Conservation (phyloP, 1,140 invertebrate genomes). For the Leptopilina boulardi region DNA sequence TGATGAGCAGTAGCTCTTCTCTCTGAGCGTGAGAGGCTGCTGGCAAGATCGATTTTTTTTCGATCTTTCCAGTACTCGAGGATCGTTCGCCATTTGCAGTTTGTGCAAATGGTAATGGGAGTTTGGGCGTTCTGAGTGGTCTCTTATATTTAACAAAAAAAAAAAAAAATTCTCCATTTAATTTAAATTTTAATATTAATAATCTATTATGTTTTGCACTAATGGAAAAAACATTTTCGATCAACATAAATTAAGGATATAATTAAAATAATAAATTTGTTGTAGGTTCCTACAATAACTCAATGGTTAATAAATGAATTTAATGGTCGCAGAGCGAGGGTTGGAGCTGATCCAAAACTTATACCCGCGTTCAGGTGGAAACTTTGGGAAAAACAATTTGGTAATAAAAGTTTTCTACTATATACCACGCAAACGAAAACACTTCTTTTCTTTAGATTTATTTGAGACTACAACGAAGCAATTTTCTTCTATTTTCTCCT, state of each 20-base stretch:
- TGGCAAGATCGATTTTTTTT: constrained; percentile 37
- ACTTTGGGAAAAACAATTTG: constrained; percentile 77
- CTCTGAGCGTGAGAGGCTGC: constrained; percentile 75
- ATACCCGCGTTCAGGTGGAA: constrained; percentile 82
- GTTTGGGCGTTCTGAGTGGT: constrained; percentile 73
- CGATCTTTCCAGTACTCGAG: constrained; percentile 68
- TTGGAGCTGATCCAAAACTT: constrained; percentile 90
- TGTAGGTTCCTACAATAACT: constrained; percentile 75
- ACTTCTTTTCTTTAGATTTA: constrained; percentile 26
- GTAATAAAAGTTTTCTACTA: constrained; percentile 58
- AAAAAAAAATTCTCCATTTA: too few species aligned
- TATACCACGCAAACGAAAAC: background rate
- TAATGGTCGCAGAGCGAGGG: constrained; percentile 75
- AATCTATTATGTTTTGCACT: too few species aligned
- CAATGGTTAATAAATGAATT: constrained; percentile 84
- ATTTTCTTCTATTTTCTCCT: background rate
- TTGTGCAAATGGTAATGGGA: constrained; percentile 61
- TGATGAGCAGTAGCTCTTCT: constrained; percentile 71
- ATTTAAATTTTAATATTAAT: too few species aligned
- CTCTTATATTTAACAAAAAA: constrained; percentile 43
- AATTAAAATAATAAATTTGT: constrained; percentile 14
- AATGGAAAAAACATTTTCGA: background rate
- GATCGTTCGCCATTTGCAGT: constrained; percentile 72
- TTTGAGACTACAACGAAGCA: constrained; percentile 7
- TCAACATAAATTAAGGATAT: background rate